These are phyloP conservation scores for Passerina amoena DNA, from an alignment of 2,113 vertebrate genomes.

Conservation along the genomic window DNA sequence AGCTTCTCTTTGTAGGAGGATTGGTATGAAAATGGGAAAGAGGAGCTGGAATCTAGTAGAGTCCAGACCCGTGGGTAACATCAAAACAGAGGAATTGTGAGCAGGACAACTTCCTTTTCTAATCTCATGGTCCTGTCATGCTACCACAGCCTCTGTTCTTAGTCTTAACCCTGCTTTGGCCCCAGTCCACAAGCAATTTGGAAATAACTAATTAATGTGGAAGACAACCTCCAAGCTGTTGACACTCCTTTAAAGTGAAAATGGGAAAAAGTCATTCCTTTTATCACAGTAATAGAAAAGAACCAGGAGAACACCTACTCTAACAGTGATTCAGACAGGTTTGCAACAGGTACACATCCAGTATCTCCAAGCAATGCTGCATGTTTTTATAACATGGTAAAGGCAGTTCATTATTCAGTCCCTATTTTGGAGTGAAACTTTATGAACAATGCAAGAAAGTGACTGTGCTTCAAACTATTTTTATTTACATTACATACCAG, in stretches of 20 bases:
- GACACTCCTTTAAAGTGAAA: neutral
- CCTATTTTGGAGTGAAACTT: neutral
- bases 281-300: neutral
- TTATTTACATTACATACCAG: constrained; percentile 47
- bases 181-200: neutral
- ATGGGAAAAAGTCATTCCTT: neutral
- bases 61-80: neutral
- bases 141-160: neutral
- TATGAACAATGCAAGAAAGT: constrained; percentile 54
- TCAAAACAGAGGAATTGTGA: neutral
- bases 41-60: neutral
- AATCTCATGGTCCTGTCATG: neutral
- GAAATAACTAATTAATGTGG: constrained; percentile 6
- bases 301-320: neutral
- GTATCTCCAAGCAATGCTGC: neutral
- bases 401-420: constrained; percentile 4
- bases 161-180: neutral
- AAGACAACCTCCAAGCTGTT: neutral
- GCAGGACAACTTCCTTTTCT: neutral
- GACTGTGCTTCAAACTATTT: constrained; percentile 63
- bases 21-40: neutral
- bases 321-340: neutral
- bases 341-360: constrained; percentile 5
- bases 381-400: neutral
- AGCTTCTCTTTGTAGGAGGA: neutral